A percentile compares a stretch with the other conserved stretches of the same genome.
These are phyloP conservation scores for Crematogaster levior DNA, from an alignment of 2,888 invertebrate species.

Conservation along the genomic window DNA sequence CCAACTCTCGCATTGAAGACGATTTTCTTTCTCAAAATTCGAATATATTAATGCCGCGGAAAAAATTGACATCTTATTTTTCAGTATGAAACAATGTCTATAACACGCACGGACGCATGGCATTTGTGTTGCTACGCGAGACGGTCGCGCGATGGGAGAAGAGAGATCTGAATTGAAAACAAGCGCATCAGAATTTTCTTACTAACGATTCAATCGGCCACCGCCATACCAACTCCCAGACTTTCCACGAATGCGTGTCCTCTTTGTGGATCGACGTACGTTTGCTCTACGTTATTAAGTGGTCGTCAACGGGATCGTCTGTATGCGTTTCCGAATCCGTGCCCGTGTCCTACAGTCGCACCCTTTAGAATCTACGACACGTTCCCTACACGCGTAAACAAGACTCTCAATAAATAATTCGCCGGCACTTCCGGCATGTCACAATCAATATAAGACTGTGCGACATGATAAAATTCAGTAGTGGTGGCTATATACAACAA, in stretches of 20 bases:
- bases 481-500: not conserved
- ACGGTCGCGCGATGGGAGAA: conserved; percentile 59
- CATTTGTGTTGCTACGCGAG: conserved; percentile 47
- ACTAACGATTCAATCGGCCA: conserved; percentile 78
- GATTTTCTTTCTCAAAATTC: not conserved
- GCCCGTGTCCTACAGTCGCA: conserved; percentile 59
- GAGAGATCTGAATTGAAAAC: conserved; percentile 61
- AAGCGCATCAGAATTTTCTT: conserved; percentile 65
- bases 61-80: not conserved
- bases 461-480: conserved; percentile 25
- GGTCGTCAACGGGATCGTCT: conserved; percentile 53
- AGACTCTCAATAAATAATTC: conserved; percentile 23
- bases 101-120: conserved; percentile 51
- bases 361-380: conserved; percentile 31
- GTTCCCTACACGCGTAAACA: conserved; percentile 52
- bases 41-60: not conserved
- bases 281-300: conserved; percentile 36
- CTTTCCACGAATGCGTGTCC: conserved; percentile 66
- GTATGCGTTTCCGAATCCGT: conserved; percentile 61
- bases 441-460: not conserved
- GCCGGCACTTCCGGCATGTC: not conserved
- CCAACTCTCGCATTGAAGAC: not conserved
- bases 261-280: conserved; percentile 57
- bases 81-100: conserved; percentile 21
- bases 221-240: conserved; percentile 78